A percentile compares a stretch with the other conserved stretches of the same genome.
Conservation (phyloP, 2,113 vertebrate species). For the Phoenicopterus ruber region DNA sequence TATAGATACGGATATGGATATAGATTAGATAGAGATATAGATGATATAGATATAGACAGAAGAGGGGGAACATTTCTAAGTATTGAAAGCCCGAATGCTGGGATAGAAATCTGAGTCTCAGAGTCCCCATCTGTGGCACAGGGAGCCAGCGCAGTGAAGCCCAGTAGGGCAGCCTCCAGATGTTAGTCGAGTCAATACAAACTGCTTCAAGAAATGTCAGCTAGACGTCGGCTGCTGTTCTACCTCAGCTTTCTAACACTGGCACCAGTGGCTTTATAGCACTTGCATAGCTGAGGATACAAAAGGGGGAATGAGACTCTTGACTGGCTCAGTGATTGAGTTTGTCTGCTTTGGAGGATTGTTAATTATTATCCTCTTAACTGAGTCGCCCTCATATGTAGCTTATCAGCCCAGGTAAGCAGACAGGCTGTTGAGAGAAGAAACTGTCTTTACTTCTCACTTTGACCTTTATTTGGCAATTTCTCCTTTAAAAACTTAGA, state of each 20-base stretch:
- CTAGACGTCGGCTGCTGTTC: neutral
- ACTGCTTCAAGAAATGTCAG: neutral
- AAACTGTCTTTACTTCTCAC: neutral
- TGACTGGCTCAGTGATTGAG: neutral
- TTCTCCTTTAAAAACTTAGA: neutral
- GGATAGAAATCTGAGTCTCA: neutral
- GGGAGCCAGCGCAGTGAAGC: neutral
- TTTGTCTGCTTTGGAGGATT: slow-evolving; percentile 7
- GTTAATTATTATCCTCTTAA: slow-evolving; percentile 51
- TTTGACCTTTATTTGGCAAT: slow-evolving; percentile 12
- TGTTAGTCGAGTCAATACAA: neutral
- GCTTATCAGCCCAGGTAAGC: slow-evolving; percentile 28
- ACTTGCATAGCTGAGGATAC: neutral
- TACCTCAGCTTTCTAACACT: neutral
- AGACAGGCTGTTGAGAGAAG: neutral
- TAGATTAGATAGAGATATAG: neutral
- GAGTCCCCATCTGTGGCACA: neutral
- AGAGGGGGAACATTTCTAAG: neutral
- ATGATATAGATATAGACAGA: neutral
- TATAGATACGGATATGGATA: too few species aligned
- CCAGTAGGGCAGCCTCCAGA: neutral
- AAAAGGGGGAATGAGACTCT: neutral
- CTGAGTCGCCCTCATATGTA: neutral
- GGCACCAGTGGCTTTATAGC: neutral
- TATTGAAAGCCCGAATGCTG: neutral